Percentiles rank a stretch among this genome's conserved stretches.
Evolutionary conservation across 2,113 vertebrate species (phyloP).

Genomic region (Oceanites oceanicus): DNA sequence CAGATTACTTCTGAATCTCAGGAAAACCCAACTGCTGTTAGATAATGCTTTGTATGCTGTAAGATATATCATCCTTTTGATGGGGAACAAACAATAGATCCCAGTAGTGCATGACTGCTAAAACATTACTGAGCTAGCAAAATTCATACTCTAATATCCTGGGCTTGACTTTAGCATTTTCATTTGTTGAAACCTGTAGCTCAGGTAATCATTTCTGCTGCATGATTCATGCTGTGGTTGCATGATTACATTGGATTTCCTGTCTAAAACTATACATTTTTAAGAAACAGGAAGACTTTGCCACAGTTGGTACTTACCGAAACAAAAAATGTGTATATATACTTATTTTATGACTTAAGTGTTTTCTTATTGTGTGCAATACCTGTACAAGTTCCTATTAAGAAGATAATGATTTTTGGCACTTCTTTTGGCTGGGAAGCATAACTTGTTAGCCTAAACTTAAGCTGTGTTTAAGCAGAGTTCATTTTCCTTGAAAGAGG

Average conservation of each 20-base stretch:
- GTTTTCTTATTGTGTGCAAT: neutral
- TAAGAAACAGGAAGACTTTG: neutral
- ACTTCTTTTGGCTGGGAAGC: neutral
- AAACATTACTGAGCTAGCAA: constrained; percentile 60
- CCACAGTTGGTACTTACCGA: neutral
- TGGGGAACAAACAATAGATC: constrained; percentile 41
- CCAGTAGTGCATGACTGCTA: constrained; percentile 30
- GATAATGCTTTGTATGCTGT: constrained; percentile 36
- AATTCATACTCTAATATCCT: constrained; percentile 21
- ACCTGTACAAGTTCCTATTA: neutral
- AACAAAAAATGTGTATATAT: neutral
- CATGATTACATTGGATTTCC: neutral
- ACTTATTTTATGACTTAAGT: neutral
- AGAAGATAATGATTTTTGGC: neutral
- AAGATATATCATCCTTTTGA: constrained; percentile 32
- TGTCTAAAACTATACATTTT: neutral
- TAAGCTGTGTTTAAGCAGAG: neutral
- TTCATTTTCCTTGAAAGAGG: neutral
- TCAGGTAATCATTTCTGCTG: neutral
- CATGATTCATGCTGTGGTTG: neutral
- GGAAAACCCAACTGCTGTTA: constrained; percentile 42
- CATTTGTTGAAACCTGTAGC: constrained; percentile 27
- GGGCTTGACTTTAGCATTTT: constrained; percentile 25
- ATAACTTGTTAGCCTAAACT: neutral
- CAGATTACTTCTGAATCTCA: constrained; percentile 41